Conservation (phyloP, 2,888 invertebrate genomes). For the Morinoia aosen region DNA sequence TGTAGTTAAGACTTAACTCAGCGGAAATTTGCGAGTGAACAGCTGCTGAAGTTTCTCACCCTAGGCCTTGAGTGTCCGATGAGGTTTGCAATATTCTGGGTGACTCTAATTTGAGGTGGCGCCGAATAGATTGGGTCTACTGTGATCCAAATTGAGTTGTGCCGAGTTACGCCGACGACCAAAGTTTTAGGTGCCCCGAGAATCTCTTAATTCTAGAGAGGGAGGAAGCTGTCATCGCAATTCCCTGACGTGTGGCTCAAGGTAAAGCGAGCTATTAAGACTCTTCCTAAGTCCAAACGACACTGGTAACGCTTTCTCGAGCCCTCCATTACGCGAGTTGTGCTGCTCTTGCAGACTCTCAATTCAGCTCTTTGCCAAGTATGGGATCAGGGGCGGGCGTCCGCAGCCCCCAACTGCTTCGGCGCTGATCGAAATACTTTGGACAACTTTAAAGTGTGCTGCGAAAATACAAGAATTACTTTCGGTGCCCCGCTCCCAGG, state of each 20-base stretch:
- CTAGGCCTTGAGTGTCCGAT: not conserved
- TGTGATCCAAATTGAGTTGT: slow-evolving; percentile 48
- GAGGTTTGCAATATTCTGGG: slow-evolving; percentile 25
- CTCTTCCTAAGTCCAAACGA: slow-evolving; percentile 52
- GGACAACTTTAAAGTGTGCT: not conserved
- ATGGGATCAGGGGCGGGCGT: slow-evolving; percentile 41
- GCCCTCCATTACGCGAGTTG: slow-evolving; percentile 47
- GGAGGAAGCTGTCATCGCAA: slow-evolving; percentile 42
- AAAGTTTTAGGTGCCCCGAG: slow-evolving; percentile 39
- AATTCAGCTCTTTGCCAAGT: slow-evolving; percentile 30
- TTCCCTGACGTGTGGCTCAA: slow-evolving; percentile 51
- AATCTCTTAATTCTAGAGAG: slow-evolving; percentile 35
- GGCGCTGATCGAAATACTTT: slow-evolving; percentile 22
- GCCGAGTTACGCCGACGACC: slow-evolving; percentile 46
- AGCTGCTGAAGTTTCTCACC: slow-evolving; percentile 10
- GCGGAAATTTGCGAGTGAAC: not conserved
- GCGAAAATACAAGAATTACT: slow-evolving; percentile 20
- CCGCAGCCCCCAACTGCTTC: not conserved
- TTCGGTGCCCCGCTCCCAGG: not conserved
- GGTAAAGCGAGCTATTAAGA: slow-evolving; percentile 51
- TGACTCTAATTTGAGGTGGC: slow-evolving; percentile 30
- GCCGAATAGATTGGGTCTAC: slow-evolving; percentile 38
- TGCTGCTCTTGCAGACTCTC: slow-evolving; percentile 33
- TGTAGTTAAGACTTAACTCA: not conserved
- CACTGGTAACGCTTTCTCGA: slow-evolving; percentile 52